Base-by-base conservation (phyloP, 2,888 invertebrate species). In the Epirrhoe tristata region DNA sequence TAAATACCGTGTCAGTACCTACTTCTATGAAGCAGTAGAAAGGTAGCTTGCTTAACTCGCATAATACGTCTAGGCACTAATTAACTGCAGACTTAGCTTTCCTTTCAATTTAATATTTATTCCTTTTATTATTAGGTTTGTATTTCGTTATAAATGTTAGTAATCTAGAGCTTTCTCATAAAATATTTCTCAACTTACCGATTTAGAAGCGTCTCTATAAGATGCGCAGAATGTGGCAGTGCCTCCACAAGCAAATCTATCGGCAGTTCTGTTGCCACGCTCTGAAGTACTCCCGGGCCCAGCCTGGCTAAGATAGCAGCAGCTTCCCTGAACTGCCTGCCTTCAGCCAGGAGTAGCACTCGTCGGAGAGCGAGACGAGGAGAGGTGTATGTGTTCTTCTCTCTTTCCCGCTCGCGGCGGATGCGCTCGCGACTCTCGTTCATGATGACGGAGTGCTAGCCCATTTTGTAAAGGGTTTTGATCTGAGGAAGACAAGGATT, bases 171-270 rank as follows among this genome's bases (percentile, higher is more conserved):
- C 1, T 46, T n/a, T 8, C 46, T 5, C 31, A 8, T 10, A 1
- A 7, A 8, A 7, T 32, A 14, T 48, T 2, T 34, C 32, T 59
- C 10, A 5, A 43, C 93, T 91, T 76, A 96, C 96, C 96, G 95
- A 76, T 94, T 94, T 68, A 96, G 96, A 24, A 98, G 94, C 0
- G 98, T 97, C 85, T 98, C 98, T 75, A 98, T 93, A 56, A 98
- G 94, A 76, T 97, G 96, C 1, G 98, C 95, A 16, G 97, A 97
- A 84, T 97, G 97, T 0, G 98, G 98, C 86, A 98, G 93, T 2
- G 98, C 96, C 77, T 98, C 98, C n/a, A 98, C 95, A 75, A 98
- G 94, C 74, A 98, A 93, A 84, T 98, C 98, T 59, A 98, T 95
- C 0, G 98, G 98, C 72, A 98, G 93, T 72, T 98, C 98, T 0